A percentile compares a stretch with the other conserved stretches of the same genome.
These are phyloP conservation scores for Pollenia angustigena DNA, from an alignment of 2,888 invertebrate species.

Conservation along the genomic window DNA sequence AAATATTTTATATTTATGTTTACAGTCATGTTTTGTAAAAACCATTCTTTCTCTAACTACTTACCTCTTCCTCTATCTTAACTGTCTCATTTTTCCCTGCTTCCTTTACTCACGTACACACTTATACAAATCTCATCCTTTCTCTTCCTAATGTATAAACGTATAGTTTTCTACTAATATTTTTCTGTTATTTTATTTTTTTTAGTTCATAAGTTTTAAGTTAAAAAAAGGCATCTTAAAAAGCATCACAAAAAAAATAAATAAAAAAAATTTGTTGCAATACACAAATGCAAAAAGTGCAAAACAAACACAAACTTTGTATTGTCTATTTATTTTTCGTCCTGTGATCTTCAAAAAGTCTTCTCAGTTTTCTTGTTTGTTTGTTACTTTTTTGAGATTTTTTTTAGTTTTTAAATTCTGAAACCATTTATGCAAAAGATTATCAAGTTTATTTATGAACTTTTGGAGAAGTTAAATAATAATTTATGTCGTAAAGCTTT, in stretches of 20 bases:
- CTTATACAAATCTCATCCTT: background rate
- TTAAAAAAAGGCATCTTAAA: conserved; percentile 62
- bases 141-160: background rate
- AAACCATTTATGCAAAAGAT: conserved; percentile 46
- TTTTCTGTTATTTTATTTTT: conserved; percentile 36
- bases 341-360: conserved; percentile 8
- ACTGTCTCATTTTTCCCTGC: background rate
- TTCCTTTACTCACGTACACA: background rate
- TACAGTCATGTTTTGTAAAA: conserved; percentile 9
- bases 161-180: conserved; percentile 15
- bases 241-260: conserved; percentile 65
- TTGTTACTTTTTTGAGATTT: background rate
- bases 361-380: background rate
- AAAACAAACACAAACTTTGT: background rate
- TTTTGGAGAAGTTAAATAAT: background rate
- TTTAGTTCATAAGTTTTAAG: conserved; percentile 63
- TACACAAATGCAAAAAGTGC: conserved; percentile 46
- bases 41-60: conserved; percentile 13
- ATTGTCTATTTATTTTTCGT: conserved; percentile 28
- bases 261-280: conserved; percentile 62
- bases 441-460: conserved; percentile 49
- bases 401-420: conserved; percentile 8
- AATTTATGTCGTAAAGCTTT: background rate
- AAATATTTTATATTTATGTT: conserved; percentile 41
- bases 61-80: conserved; percentile 13